Base-by-base conservation (phyloP, 1,140 invertebrate genomes). In the Aethina tumida region DNA sequence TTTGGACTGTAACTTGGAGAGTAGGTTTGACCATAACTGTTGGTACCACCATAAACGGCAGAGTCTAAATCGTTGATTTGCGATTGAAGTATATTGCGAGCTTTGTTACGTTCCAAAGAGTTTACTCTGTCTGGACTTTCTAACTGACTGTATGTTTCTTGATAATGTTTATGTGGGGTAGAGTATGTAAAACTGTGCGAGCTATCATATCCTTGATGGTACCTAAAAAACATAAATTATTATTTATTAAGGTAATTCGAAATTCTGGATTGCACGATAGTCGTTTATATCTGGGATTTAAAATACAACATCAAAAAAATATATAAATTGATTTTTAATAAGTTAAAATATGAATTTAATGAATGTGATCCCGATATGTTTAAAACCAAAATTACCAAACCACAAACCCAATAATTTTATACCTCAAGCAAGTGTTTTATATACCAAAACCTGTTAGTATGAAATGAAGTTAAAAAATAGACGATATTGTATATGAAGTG, bases 61-160 rank as follows among this genome's bases (percentile, higher is more conserved):
- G 39, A 44, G 35, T 59, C 50, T 17, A 59, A 24, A 8, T 53
- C 41, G 30, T 53, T 58, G 9, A 56, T 45, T 13, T 50, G 43
- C 6, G 48, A 41, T 42, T 50, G 39, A 8, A 55, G 29, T 7
- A 46, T 19, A 16, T 25, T 43, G 21, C 35, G 7, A 26, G 49
- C 55, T 34, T 49, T 50, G 13, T 52, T 53, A 16, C 52, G 54
- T 35, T 59, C 57, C 22, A 59, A 31, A 2, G 55, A 56, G 31
- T 43, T 55, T 5, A 58, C 55, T 50, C 58, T 59, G 27, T 59
- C 55, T 8, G 57, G 55, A 36, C 57, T 59, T 39, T 52, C 50
- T 42, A 59, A 45, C 24, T 58, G 55, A 43, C 47, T 53, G 36
- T 58, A 59, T 22, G 43, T 49, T 25, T 59, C 48, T 19, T 52